These are phyloP conservation scores for Lomographa bimaculata DNA, from an alignment of 2,888 invertebrate genomes.

Conservation along the genomic window DNA sequence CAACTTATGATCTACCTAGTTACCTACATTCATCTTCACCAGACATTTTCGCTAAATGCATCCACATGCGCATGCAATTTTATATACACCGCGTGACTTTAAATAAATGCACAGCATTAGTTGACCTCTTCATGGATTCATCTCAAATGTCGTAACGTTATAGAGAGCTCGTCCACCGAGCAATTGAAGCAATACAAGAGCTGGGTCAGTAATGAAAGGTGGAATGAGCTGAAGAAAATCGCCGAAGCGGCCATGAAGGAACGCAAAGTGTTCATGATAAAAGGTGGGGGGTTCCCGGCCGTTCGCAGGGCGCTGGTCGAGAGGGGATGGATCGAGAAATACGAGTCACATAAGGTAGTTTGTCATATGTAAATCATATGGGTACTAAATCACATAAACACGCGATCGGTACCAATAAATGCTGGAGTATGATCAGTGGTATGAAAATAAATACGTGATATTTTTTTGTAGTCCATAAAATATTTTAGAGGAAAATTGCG, in stretches of 20 bases:
- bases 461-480: too few relatives aligned
- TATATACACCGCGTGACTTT: too few relatives aligned
- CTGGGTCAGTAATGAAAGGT: constrained; percentile 86
- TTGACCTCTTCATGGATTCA: neutral
- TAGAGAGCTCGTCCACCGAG: constrained; percentile 54
- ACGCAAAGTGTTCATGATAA: constrained; percentile 87
- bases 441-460: too few relatives aligned
- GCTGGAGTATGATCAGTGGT: too few relatives aligned
- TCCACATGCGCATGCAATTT: too few relatives aligned
- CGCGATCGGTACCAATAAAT: too few relatives aligned
- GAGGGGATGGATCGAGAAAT: constrained; percentile 90
- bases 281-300: constrained; percentile 88
- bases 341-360: constrained; percentile 76
- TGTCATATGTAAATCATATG: neutral
- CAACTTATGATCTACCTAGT: too few relatives aligned
- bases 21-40: too few relatives aligned
- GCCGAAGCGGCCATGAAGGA: constrained; percentile 87
- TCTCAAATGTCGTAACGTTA: constrained; percentile 2
- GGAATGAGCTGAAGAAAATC: constrained; percentile 85
- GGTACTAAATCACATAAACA: too few relatives aligned
- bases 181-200: constrained; percentile 74
- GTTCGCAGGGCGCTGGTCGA: constrained; percentile 87
- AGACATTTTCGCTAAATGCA: too few relatives aligned
- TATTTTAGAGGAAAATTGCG: too few relatives aligned
- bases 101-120: too few relatives aligned